phyloP scores from a whole-genome alignment of 1,140 invertebrate genomes.

The Amphibalanus amphitrite region DNA sequence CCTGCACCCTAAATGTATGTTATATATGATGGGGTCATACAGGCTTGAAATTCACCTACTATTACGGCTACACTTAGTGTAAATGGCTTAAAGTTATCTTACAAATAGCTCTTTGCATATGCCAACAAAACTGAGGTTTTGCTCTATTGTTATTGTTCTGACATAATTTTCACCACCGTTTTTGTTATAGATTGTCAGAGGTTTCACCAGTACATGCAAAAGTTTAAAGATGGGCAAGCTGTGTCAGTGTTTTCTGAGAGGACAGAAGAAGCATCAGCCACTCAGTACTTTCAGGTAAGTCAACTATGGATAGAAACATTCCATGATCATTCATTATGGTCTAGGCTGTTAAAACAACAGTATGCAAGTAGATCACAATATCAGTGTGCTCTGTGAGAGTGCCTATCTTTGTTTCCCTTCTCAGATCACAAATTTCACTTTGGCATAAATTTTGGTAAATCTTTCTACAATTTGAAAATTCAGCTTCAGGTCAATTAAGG shows the following conservation, averaged over 20 bases:
- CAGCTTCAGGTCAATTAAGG: no score
- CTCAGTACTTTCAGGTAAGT: constrained; percentile 69
- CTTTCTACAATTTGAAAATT: not conserved
- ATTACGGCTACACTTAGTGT: no score
- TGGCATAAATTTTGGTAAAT: not conserved
- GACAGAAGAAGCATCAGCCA: constrained; percentile 91
- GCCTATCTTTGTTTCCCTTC: not conserved
- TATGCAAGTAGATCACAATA: not conserved
- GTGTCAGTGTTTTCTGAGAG: constrained; percentile 82
- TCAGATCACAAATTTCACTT: no score
- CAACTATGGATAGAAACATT: not conserved
- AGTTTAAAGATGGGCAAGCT: constrained; percentile 55
- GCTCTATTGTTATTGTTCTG: no score
- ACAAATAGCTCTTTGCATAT: no score
- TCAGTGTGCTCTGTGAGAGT: not conserved
- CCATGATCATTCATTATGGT: not conserved
- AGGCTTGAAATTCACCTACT: no score
- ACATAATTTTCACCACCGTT: no score
- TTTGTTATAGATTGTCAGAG: constrained; percentile 19
- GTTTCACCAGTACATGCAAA: constrained; percentile 56
- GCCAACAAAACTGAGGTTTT: no score
- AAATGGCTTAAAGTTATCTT: no score
- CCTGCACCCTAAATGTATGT: no score
- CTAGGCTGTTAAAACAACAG: no score
- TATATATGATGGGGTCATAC: no score